A percentile compares a stretch with the other conserved stretches of the same genome.
These are phyloP conservation scores for Tenthredo mesomela DNA, from an alignment of 2,888 invertebrate genomes.

Conservation along the genomic window DNA sequence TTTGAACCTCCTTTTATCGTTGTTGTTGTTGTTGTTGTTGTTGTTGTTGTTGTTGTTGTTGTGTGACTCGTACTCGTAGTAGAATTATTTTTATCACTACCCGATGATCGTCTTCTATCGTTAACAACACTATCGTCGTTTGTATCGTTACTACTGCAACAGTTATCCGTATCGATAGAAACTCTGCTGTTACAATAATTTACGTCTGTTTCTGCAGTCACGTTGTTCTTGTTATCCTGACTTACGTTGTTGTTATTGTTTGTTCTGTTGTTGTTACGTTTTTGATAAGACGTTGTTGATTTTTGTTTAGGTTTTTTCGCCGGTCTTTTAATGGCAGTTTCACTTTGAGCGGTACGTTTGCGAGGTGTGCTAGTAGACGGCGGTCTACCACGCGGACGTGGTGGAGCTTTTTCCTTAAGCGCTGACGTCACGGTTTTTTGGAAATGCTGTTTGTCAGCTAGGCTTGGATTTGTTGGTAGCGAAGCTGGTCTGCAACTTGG, in stretches of 20 bases:
- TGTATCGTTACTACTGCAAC: background rate
- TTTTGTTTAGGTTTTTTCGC: slow-evolving; percentile 65
- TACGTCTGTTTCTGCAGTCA: background rate
- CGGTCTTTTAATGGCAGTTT: slow-evolving; percentile 50
- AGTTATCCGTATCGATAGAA: background rate
- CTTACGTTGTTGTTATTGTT: slow-evolving; percentile 55
- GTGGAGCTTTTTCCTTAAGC: slow-evolving; percentile 67
- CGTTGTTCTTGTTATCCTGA: background rate
- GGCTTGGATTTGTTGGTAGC: slow-evolving; percentile 85
- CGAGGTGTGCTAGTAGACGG: slow-evolving; percentile 58
- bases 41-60: background rate
- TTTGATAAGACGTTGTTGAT: slow-evolving; percentile 55
- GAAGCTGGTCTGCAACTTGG: slow-evolving; percentile 55
- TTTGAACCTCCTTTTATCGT: slow-evolving; percentile 26
- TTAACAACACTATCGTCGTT: background rate
- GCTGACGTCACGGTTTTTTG: slow-evolving; percentile 72
- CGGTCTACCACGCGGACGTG: slow-evolving; percentile 69
- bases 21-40: too few relatives aligned
- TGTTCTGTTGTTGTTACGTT: slow-evolving; percentile 53
- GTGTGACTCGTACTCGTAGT: too few relatives aligned
- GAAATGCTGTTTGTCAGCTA: slow-evolving; percentile 84
- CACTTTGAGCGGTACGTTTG: slow-evolving; percentile 51
- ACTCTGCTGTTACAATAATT: background rate
- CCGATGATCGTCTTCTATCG: background rate
- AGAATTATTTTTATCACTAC: background rate